Conservation (phyloP, 2,797 vertebrate genomes). For the Columba guinea region DNA sequence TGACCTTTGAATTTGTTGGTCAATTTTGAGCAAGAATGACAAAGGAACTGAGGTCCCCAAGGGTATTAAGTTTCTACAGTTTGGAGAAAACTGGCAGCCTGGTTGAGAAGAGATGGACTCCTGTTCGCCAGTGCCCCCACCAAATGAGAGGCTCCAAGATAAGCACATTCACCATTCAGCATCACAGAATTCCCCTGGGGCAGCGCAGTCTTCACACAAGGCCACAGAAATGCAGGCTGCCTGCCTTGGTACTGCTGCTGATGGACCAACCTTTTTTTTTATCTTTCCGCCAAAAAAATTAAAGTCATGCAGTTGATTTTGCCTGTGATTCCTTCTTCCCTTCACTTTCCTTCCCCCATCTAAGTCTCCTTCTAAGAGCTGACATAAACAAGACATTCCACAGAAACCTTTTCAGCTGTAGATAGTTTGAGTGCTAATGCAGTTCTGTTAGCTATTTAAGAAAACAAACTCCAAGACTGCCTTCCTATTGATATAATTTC, state of each 20-base stretch:
- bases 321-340: neutral
- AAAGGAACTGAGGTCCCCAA: constrained; percentile 1
- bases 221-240: neutral
- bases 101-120: neutral
- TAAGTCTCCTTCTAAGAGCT: neutral
- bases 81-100: constrained; percentile 26
- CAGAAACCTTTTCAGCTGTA: neutral
- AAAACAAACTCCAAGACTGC: neutral
- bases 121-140: neutral
- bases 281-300: neutral
- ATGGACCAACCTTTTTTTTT: neutral
- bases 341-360: neutral
- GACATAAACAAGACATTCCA: neutral
- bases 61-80: neutral
- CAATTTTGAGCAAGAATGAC: neutral
- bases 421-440: neutral
- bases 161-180: neutral
- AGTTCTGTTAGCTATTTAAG: neutral
- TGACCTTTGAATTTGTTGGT: constrained; percentile 50
- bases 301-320: neutral
- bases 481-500: neutral
- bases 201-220: neutral
- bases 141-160: neutral
- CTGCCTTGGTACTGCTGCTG: neutral
- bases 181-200: neutral